Evolutionary conservation across 2,797 vertebrate species (phyloP).

Genomic region (Anomalospiza imberbis): DNA sequence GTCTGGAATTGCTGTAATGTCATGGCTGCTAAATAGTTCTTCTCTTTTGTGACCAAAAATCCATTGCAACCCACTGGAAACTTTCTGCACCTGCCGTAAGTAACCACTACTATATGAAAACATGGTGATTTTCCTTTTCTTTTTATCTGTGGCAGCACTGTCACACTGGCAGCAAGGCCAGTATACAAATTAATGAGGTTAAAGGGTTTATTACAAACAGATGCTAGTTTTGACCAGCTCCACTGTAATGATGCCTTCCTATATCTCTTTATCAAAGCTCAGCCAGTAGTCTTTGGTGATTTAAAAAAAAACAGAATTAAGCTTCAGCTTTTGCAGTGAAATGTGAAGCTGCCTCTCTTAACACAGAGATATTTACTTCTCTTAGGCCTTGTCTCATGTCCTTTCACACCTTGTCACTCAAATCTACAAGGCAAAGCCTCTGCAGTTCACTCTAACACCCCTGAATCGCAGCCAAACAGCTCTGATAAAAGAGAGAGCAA

Average conservation of each 20-base stretch:
- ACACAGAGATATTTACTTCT: background rate
- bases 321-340: slow-evolving; percentile 3
- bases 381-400: slow-evolving; percentile 28
- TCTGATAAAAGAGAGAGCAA: slow-evolving; percentile 62
- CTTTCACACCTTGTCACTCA: slow-evolving; percentile 56
- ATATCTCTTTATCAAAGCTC: background rate
- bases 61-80: background rate
- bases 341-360: background rate
- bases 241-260: background rate
- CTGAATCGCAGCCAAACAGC: slow-evolving; percentile 63
- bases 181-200: background rate
- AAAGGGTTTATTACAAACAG: background rate
- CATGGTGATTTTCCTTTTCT: background rate
- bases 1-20: background rate
- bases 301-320: background rate
- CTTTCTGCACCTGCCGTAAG: slow-evolving; percentile 1
- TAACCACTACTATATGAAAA: background rate
- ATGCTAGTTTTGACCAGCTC: background rate
- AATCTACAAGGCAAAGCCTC: slow-evolving; percentile 41
- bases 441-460: slow-evolving; percentile 53
- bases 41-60: background rate
- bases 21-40: background rate
- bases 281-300: background rate
- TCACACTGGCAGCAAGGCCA: background rate
- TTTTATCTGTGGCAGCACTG: background rate